A percentile compares a stretch with the other conserved stretches of the same genome.
These are phyloP conservation scores for Microcebus ravelobensis DNA, from an alignment of 2,113 vertebrate genomes.

Conservation along the genomic window DNA sequence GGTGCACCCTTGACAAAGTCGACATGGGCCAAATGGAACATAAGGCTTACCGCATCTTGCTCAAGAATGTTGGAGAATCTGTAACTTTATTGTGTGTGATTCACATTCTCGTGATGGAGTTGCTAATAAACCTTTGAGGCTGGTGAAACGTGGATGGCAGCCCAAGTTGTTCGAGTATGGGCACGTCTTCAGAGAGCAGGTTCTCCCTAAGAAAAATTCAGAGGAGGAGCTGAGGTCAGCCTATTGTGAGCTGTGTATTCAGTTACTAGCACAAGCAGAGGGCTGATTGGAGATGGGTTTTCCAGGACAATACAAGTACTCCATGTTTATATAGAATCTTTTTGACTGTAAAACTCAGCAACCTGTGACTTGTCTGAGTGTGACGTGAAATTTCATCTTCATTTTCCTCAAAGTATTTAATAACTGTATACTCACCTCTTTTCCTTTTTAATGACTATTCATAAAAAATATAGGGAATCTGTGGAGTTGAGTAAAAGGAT, in stretches of 20 bases:
- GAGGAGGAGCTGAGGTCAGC: neutral
- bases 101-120: slow-evolving; percentile 45
- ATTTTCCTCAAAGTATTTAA: neutral
- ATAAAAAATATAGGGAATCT: neutral
- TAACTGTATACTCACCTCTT: neutral
- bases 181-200: neutral
- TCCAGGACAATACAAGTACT: no score
- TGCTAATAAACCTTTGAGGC: slow-evolving; percentile 39
- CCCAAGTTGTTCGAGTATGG: slow-evolving; percentile 37
- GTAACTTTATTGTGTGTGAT: slow-evolving; percentile 21
- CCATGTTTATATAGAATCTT: neutral
- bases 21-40: slow-evolving; percentile 26
- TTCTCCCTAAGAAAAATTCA: neutral
- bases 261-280: neutral
- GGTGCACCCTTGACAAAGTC: neutral
- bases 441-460: neutral
- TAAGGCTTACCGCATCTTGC: slow-evolving; percentile 30
- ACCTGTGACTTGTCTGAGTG: neutral
- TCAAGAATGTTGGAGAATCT: slow-evolving; percentile 55
- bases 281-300: neutral
- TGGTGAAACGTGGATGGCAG: slow-evolving; percentile 29
- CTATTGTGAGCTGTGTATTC: neutral
- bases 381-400: neutral
- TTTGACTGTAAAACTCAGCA: neutral
- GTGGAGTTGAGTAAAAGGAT: neutral